A percentile compares a stretch with the other conserved stretches of the same genome.
These are phyloP conservation scores for Malurus melanocephalus DNA, from an alignment of 2,113 vertebrate species.

Conservation along the genomic window DNA sequence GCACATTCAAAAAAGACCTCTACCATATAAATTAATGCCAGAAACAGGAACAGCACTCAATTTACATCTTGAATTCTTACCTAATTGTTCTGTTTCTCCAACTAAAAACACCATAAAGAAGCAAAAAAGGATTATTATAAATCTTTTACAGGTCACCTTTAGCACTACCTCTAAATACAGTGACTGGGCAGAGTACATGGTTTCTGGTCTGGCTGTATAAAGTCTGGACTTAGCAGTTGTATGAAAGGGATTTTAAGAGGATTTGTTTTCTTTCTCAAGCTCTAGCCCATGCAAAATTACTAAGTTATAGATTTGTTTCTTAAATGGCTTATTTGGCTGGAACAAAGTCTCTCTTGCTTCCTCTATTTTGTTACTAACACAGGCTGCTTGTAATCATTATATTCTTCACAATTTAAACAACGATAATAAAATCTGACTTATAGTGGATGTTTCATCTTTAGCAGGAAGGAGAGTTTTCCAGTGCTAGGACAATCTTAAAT, in stretches of 20 bases:
- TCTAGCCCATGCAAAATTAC: constrained; percentile 39
- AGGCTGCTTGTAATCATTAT: constrained; percentile 42
- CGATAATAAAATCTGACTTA: background rate
- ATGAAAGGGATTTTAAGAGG: background rate
- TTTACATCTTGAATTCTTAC: background rate
- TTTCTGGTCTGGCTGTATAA: constrained; percentile 15
- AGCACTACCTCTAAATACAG: constrained; percentile 73
- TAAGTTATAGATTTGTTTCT: constrained; percentile 44
- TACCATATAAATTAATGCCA: background rate
- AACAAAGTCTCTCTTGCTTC: constrained; percentile 56
- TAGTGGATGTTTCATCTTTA: background rate
- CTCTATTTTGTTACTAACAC: constrained; percentile 45
- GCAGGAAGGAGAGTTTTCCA: constrained; percentile 8
- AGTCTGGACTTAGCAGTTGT: background rate
- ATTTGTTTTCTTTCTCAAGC: constrained; percentile 39
- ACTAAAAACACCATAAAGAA: background rate
- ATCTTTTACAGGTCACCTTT: constrained; percentile 57
- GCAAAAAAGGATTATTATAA: constrained; percentile 9
- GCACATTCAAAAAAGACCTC: constrained; percentile 2
- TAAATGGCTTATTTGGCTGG: constrained; percentile 50
- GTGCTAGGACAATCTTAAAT: background rate
- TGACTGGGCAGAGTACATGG: constrained; percentile 55
- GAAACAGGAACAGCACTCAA: background rate
- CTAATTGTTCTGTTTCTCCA: background rate
- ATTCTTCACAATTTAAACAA: background rate